Evolutionary conservation across 2,888 invertebrate genomes (phyloP), one percentile per base, ranked within the genome.

Genomic region (Dasypolia templi): DNA sequence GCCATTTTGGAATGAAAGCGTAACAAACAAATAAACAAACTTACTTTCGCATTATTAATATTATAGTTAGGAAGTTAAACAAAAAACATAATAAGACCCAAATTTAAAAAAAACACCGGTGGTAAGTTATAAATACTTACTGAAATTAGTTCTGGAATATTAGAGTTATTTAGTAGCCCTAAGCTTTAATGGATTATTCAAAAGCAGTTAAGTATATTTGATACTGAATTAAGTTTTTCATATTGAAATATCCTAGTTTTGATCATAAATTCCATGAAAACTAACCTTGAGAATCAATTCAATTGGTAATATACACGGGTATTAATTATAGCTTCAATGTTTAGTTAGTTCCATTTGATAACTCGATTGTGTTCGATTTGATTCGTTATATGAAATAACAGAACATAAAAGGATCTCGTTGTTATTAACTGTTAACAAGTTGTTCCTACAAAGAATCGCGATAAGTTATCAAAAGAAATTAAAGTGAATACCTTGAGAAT

Each of bases 381-480:
- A 70, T 69, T 67, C 29, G 42, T 73, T 66, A 73, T 55, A 79
- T 74, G 53, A 83, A 79, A 64, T 69, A 69, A 59, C 29, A 63
- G 26, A 63, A 69, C 58, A 79, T 66, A 53, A 81, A 81, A 49
- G 70, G 68, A 64, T 61, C 59, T n/a, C 14, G 9, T 22, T 71
- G 26, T 81, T 76, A 78, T 56, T 68, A 72, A 65, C 51, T 46
- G 22, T 29, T 64, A 74, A 62, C 65, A 72, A 72, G 32, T 68
- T 61, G 12, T 55, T n/a, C n/a, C n/a, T n/a, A 69, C 69, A 79
- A 83, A 79, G 66, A 79, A 39, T 66, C 44, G 69, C 22, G 44
- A 67, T 53, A 73, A 73, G 44, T 83, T 81, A 70, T 69, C 53
- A 72, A 77, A 83, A 68, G 46, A 82, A 72, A 82, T 65, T 65